Conservation (phyloP, 2,113 vertebrate genomes). For the Promerops cafer region DNA sequence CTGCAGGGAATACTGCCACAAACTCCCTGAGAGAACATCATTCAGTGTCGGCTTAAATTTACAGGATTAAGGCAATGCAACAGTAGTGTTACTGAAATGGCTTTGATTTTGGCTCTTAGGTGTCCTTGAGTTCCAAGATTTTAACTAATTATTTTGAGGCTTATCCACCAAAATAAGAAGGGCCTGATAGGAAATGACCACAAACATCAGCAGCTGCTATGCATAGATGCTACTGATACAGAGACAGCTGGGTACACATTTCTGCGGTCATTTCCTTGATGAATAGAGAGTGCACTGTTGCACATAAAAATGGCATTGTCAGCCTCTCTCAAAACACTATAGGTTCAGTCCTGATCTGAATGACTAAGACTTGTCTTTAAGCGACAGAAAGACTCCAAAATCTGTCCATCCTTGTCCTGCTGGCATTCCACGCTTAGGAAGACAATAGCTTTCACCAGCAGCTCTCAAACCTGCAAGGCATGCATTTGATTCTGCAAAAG, state of each 20-base stretch:
- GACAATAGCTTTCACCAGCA: background rate
- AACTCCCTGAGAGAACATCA: background rate
- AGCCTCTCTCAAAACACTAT: background rate
- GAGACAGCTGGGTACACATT: constrained; percentile 61
- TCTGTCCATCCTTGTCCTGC: background rate
- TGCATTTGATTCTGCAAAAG: background rate
- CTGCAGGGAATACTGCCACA: background rate
- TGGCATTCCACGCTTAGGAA: background rate
- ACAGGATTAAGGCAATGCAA: background rate
- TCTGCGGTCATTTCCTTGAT: constrained; percentile 39
- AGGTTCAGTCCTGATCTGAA: background rate
- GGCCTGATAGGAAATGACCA: background rate
- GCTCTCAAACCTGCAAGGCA: background rate
- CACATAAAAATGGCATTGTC: constrained; percentile 58
- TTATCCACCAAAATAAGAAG: background rate
- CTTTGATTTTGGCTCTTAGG: background rate
- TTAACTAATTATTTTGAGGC: background rate
- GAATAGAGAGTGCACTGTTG: constrained; percentile 54
- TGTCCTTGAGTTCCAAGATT: background rate
- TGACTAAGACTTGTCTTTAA: background rate
- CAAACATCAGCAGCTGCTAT: constrained; percentile 51
- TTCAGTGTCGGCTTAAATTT: background rate
- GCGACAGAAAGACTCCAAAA: background rate
- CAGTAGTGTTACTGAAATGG: background rate
- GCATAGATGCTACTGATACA: background rate